These are phyloP conservation scores for Troilus luridus DNA, from an alignment of 2,888 invertebrate genomes.

Conservation along the genomic window DNA sequence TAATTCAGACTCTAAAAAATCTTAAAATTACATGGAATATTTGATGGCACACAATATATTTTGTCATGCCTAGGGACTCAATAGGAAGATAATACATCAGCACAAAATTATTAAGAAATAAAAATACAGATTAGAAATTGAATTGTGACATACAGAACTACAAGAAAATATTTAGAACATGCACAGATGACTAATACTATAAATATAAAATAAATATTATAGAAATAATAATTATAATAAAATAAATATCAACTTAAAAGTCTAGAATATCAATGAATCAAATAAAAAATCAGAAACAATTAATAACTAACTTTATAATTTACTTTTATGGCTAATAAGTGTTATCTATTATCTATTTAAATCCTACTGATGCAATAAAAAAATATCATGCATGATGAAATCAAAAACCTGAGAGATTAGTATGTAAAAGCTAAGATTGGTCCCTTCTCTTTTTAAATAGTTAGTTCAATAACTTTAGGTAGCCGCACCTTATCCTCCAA, in stretches of 20 bases:
- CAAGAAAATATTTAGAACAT: neutral
- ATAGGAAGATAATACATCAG: neutral
- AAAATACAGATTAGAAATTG: neutral
- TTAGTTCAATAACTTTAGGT: neutral
- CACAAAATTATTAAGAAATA: neutral
- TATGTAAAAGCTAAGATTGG: slow-evolving; percentile 27
- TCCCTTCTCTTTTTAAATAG: neutral
- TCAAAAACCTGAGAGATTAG: neutral
- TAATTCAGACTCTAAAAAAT: too few relatives aligned
- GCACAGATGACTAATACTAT: neutral
- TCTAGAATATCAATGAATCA: neutral
- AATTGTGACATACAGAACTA: neutral
- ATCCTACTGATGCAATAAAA: slow-evolving; percentile 1
- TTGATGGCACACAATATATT: too few relatives aligned
- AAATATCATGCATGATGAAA: slow-evolving; percentile 24
- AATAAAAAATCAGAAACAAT: neutral
- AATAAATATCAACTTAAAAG: neutral
- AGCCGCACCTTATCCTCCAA: neutral
- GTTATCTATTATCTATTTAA: neutral
- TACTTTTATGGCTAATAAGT: neutral
- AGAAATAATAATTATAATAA: too few relatives aligned
- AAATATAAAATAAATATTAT: neutral
- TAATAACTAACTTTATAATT: neutral
- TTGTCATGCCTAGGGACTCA: too few relatives aligned
- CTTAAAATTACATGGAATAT: too few relatives aligned